A percentile compares a stretch with the other conserved stretches of the same genome.
Conservation (phyloP, 2,113 vertebrate species). For the Corvus cornix region DNA sequence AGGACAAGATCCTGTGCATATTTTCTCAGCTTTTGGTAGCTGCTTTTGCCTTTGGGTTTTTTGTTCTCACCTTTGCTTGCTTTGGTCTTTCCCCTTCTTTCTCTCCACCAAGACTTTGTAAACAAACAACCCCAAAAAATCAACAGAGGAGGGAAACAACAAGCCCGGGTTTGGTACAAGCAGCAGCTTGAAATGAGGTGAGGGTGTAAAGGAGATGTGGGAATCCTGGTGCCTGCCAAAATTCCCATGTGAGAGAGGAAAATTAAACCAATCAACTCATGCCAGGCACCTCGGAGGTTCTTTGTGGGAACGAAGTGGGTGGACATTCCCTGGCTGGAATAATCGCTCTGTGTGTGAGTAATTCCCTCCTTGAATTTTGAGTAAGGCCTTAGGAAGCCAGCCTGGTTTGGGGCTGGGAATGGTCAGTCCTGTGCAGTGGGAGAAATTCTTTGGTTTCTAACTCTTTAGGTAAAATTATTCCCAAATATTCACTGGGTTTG, state of each 20-base stretch:
- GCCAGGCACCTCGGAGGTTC: conserved; percentile 8
- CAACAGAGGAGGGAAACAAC: neutral
- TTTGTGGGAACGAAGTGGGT: conserved; percentile 56
- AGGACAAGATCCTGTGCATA: neutral
- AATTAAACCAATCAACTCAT: neutral
- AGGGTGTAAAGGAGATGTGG: neutral
- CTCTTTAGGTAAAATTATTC: neutral
- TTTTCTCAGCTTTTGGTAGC: neutral
- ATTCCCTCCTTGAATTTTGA: conserved; percentile 39
- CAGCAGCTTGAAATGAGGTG: conserved; percentile 39
- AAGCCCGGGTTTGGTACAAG: neutral
- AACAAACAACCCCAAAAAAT: neutral
- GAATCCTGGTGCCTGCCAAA: conserved; percentile 11
- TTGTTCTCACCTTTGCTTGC: neutral
- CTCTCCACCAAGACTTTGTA: neutral
- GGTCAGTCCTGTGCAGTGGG: neutral
- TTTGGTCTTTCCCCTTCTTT: neutral
- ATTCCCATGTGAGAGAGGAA: neutral
- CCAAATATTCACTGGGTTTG: neutral
- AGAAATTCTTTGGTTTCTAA: neutral
- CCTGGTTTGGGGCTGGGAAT: neutral
- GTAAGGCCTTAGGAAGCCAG: neutral
- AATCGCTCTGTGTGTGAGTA: neutral
- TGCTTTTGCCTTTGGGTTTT: neutral
- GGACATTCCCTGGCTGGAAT: conserved; percentile 24